Conservation (phyloP, 1,140 invertebrate genomes). For the Polyergus mexicanus region DNA sequence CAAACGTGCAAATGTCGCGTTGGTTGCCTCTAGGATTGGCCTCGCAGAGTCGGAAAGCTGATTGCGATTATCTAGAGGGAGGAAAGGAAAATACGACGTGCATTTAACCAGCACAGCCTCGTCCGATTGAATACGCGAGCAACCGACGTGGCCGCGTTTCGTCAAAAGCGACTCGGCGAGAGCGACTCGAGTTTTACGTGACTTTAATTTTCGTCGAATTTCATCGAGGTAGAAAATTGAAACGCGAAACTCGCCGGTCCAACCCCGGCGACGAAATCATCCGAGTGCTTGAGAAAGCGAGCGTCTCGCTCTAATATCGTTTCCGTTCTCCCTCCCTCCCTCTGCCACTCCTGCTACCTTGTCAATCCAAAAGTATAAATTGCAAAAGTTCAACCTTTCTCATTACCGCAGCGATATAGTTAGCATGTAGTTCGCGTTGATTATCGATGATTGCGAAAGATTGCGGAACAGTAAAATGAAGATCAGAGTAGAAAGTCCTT, state of each 20-base stretch:
- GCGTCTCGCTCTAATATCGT: constrained; percentile 7
- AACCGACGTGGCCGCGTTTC: constrained; percentile 40
- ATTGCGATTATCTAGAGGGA: constrained; percentile 46
- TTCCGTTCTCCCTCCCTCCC: neutral
- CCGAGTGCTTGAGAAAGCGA: constrained; percentile 11
- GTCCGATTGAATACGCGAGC: constrained; percentile 47
- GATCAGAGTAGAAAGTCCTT: neutral
- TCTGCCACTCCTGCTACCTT: constrained; percentile 20
- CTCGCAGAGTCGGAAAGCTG: constrained; percentile 21
- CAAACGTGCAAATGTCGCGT: constrained; percentile 49
- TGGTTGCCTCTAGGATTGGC: constrained; percentile 13
- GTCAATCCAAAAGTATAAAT: constrained; percentile 63
- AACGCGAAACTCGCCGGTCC: constrained; percentile 5
- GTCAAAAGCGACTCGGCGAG: constrained; percentile 31
- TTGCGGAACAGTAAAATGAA: neutral
- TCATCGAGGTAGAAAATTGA: constrained; percentile 60
- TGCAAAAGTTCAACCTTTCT: constrained; percentile 45
- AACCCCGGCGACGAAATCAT: constrained; percentile 25
- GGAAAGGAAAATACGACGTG: constrained; percentile 35
- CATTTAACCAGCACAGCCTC: constrained; percentile 29
- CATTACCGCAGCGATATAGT: constrained; percentile 36
- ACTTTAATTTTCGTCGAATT: constrained; percentile 64
- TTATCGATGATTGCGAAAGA: constrained; percentile 36
- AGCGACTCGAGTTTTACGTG: constrained; percentile 58
- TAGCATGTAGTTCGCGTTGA: constrained; percentile 35